A percentile compares a stretch with the other conserved stretches of the same genome.
Evolutionary conservation across 2,113 vertebrate genomes (phyloP).

Genomic region (Zapus hudsonius): DNA sequence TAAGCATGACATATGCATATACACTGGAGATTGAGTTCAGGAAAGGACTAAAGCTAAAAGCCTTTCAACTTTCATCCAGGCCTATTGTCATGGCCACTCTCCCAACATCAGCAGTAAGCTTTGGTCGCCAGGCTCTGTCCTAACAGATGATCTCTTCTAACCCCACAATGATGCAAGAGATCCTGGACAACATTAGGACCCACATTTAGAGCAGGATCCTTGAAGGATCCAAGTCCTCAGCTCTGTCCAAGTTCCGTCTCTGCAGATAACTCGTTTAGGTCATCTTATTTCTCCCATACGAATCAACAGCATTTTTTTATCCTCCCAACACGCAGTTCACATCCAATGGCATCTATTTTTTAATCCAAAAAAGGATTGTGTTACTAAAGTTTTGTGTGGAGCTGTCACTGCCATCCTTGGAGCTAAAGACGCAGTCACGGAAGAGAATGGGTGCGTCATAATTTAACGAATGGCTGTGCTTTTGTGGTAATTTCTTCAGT

Average conservation of each 20-base stretch:
- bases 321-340: constrained; percentile 40
- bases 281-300: not conserved
- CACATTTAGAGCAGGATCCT: rapidly evolving
- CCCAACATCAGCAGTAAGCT: not conserved
- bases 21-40: not conserved
- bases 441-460: constrained; percentile 78
- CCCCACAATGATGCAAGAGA: not conserved
- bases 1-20: too few species aligned
- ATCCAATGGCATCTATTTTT: constrained; percentile 55
- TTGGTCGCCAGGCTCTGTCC: not conserved
- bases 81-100: not conserved
- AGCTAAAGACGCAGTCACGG: constrained; percentile 81
- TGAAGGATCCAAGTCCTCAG: not conserved
- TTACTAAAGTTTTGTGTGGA: constrained; percentile 72
- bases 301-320: constrained; percentile 56
- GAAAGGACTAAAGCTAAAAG: not conserved
- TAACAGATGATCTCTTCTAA: not conserved
- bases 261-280: constrained; percentile 6
- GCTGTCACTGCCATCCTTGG: constrained; percentile 77
- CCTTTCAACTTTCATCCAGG: not conserved
- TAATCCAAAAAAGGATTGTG: constrained; percentile 55
- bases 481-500: constrained; percentile 75
- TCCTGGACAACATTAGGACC: not conserved
- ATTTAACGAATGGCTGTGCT: constrained; percentile 81
- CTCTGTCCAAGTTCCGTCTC: not conserved